phyloP scores from a whole-genome alignment of 2,888 invertebrate species.

The Mamestra brassicae region DNA sequence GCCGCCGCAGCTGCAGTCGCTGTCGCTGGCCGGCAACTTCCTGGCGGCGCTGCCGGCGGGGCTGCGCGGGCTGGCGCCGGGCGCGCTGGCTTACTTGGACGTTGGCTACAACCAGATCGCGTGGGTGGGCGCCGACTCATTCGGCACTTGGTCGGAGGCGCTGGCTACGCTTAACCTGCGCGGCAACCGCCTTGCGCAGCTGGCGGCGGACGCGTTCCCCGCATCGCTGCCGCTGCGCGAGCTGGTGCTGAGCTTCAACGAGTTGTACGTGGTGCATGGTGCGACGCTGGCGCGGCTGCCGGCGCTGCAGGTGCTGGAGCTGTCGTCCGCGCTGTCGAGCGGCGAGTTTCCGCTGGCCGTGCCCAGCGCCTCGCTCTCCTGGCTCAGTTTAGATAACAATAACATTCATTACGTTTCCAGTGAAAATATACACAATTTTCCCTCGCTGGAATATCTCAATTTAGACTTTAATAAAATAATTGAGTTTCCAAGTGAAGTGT shows the following conservation, averaged over 20 bases:
- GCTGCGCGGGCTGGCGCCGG: slow-evolving; percentile 91
- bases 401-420: slow-evolving; percentile 92
- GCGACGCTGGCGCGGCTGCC: slow-evolving; percentile 93
- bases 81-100: slow-evolving; percentile 93
- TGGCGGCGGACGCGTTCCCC: slow-evolving; percentile 92
- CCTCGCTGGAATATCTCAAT: slow-evolving; percentile 94
- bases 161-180: slow-evolving; percentile 94
- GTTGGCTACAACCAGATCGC: slow-evolving; percentile 95
- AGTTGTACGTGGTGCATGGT: slow-evolving; percentile 93
- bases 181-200: slow-evolving; percentile 94
- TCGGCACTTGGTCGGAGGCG: slow-evolving; percentile 93
- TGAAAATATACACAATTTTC: slow-evolving; percentile 92
- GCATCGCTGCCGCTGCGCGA: slow-evolving; percentile 94
- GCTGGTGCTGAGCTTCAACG: slow-evolving; percentile 96
- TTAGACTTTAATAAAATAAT: slow-evolving; percentile 95
- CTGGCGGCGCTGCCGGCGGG: slow-evolving; percentile 92
- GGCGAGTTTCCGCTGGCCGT: slow-evolving; percentile 93
- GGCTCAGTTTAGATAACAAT: slow-evolving; percentile 96
- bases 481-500: slow-evolving; percentile 91
- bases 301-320: slow-evolving; percentile 94
- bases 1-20: slow-evolving; percentile 92
- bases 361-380: slow-evolving; percentile 92
- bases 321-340: slow-evolving; percentile 94
- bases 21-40: slow-evolving; percentile 94
- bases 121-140: slow-evolving; percentile 92